phyloP scores from a whole-genome alignment of 2,797 vertebrate species.

The Momotus momota region DNA sequence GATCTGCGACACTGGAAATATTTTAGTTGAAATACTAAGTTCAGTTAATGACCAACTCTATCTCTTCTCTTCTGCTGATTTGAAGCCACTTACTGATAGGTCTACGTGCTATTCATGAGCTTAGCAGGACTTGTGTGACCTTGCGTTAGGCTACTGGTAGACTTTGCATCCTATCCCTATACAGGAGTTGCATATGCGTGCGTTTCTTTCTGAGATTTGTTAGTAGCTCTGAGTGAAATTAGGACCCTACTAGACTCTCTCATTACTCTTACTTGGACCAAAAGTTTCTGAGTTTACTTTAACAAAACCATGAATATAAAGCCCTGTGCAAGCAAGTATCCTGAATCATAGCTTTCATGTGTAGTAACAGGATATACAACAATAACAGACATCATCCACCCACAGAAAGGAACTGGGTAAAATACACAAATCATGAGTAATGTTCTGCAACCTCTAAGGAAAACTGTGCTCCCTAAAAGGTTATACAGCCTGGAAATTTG shows the following conservation, averaged over 20 bases:
- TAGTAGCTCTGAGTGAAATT: background rate
- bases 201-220: background rate
- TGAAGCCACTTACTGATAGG: background rate
- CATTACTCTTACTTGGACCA: background rate
- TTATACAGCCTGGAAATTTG: background rate
- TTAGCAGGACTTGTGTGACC: background rate
- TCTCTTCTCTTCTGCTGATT: background rate
- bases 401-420: background rate
- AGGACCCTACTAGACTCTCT: background rate
- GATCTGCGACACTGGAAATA: background rate
- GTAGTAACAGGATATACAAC: background rate
- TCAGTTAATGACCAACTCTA: background rate
- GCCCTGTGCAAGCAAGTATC: background rate
- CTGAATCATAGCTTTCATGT: background rate
- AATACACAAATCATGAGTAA: background rate
- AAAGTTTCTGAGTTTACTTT: background rate
- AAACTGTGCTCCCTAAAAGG: background rate
- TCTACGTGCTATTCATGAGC: background rate
- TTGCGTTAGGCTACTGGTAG: background rate
- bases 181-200: background rate
- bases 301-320: background rate
- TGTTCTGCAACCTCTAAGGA: background rate
- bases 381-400: background rate
- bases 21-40: background rate
- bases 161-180: background rate